Evolutionary conservation across 2,888 invertebrate species (phyloP), one percentile per base, ranked within the genome.

Genomic region (Synergus umbraculus): DNA sequence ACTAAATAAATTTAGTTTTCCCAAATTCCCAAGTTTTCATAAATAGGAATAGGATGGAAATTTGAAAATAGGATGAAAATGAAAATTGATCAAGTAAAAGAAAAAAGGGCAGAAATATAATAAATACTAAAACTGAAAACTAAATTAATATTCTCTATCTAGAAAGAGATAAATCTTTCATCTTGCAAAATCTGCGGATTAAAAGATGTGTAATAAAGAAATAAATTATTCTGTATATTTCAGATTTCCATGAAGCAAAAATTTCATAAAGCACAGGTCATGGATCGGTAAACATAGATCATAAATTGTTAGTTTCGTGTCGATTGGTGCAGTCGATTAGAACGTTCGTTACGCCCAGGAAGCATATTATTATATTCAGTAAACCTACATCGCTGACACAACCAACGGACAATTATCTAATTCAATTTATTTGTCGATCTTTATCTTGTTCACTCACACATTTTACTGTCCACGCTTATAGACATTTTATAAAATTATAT

Each of bases 311-410:
- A 12, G 12, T 49, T 49, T 49, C 2, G 49, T 15, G 12, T 49
- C 43, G 43, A 43, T 43, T 43, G 1, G 9, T 7, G 7, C 43
- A 43, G 49, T 49, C 49, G 49, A 49, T 49, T 49, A 49, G 49
- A 49, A 49, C 49, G 49, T 49, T 49, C 12, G 49, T 85, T 83
- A 85, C 73, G 82, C 73, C 66, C 63, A 78, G 82, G 84, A 82
- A 85, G 81, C 83, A 81, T 85, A 85, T 86, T 79, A 87, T 84
- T 85, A 83, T 76, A 79, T 82, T 83, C 80, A 80, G 79, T 81
- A 79, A 83, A 83, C 77, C 78, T 77, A 64, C 77, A 77, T 49
- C 76, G 64, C 66, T 79, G 69, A 60, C n/a, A 54, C 22, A 3
- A 22, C 41, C 15, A 41, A n/a, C 13, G 41, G 78, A 83, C 83